Evolutionary conservation across 2,888 invertebrate genomes (phyloP).

Genomic region (Eupithecia insigniata): DNA sequence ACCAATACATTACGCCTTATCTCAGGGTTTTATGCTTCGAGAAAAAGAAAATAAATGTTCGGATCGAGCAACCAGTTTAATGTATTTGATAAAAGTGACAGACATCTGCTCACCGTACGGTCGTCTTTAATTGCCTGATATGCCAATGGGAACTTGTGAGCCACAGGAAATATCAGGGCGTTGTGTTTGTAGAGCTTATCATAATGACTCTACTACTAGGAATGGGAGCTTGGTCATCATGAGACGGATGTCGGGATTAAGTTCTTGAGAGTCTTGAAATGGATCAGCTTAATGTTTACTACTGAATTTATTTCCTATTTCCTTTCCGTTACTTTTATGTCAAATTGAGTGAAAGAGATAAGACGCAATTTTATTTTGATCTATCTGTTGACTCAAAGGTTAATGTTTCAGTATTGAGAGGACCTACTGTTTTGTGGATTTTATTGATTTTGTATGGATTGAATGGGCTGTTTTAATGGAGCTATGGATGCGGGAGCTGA

Average conservation of each 20-base stretch:
- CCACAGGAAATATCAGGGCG: conserved; percentile 41
- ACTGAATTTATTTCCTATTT: not conserved
- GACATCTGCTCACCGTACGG: conserved; percentile 77
- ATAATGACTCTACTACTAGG: conserved; percentile 30
- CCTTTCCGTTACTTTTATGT: not conserved
- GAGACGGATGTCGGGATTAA: conserved; percentile 34
- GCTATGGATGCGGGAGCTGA: conserved; percentile 36
- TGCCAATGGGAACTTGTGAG: conserved; percentile 59
- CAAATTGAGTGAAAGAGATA: not conserved
- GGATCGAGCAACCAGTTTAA: conserved; percentile 78
- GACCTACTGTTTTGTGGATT: not conserved
- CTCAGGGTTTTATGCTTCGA: conserved; percentile 71
- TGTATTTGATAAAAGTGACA: conserved; percentile 83
- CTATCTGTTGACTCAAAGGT: not conserved
- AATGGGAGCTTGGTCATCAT: conserved; percentile 12
- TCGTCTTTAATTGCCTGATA: conserved; percentile 80
- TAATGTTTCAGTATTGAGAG: not conserved
- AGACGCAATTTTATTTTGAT: not conserved
- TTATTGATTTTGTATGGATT: conserved; percentile 5
- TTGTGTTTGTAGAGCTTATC: conserved; percentile 45
- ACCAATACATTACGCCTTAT: conserved; percentile 80
- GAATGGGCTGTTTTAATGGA: conserved; percentile 16
- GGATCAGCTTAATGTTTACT: conserved; percentile 6
- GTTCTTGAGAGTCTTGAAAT: conserved; percentile 6
- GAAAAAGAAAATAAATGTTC: conserved; percentile 75